Conservation (phyloP, 2,113 vertebrate species). For the Saguinus imperator region DNA sequence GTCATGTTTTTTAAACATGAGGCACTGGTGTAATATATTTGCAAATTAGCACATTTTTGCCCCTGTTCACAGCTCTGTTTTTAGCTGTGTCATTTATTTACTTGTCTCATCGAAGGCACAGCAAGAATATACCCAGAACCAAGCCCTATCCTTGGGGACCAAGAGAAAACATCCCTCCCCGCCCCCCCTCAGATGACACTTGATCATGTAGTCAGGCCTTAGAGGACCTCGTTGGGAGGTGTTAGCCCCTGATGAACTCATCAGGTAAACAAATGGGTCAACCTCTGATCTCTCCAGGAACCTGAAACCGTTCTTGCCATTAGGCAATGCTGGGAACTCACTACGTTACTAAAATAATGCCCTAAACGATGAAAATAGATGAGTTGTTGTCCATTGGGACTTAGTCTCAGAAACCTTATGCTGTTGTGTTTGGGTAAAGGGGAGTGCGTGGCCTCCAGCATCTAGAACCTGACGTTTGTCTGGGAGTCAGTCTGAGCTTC, state of each 20-base stretch:
- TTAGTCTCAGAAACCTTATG: not conserved
- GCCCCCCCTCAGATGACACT: not conserved
- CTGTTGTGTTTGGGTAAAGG: not conserved
- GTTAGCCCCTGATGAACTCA: conserved; percentile 4
- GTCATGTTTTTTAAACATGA: not conserved
- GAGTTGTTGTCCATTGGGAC: not conserved
- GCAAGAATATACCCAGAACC: not conserved
- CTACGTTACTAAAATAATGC: not conserved
- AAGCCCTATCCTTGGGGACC: conserved; percentile 3
- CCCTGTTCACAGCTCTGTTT: conserved; percentile 41
- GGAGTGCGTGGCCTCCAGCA: not conserved
- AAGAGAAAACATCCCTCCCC: not conserved
- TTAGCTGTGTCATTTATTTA: conserved; percentile 32
- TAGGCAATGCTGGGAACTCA: not conserved
- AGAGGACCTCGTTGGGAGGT: not conserved
- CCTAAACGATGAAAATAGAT: not conserved
- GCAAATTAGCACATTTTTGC: not conserved
- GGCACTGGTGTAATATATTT: not conserved
- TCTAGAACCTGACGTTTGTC: not conserved
- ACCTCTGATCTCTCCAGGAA: conserved; percentile 17
- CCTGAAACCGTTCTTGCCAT: not conserved
- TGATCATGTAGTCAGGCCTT: not conserved
- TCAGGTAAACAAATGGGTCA: not conserved
- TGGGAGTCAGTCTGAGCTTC: not conserved
- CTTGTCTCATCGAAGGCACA: not conserved